Conservation (phyloP, 23 tunicate species). For the Aplidium turbinatum region DNA sequence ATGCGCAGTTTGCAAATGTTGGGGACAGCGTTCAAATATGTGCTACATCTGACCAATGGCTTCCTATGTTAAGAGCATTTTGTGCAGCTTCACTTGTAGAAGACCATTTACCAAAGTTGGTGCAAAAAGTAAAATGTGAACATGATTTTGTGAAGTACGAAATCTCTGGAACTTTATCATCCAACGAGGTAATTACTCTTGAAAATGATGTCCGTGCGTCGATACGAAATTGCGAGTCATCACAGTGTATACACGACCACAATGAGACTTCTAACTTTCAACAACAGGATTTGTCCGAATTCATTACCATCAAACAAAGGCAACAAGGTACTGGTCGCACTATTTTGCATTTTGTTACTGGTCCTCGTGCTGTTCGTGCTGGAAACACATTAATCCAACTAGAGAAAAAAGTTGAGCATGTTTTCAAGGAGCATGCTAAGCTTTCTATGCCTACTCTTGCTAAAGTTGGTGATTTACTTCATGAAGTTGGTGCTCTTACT, state of each 20-base stretch:
- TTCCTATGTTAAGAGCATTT: constrained; percentile 16
- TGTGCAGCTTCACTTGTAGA: neutral
- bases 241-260: neutral
- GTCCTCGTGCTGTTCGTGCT: constrained; percentile 7
- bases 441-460: neutral
- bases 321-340: constrained; percentile 16
- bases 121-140: constrained; percentile 23
- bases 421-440: neutral
- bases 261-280: neutral
- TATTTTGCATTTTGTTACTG: constrained; percentile 7
- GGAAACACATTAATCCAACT: neutral
- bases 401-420: neutral
- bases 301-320: neutral
- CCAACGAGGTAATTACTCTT: neutral
- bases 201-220: neutral
- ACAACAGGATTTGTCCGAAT: neutral
- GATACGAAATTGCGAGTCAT: neutral
- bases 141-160: constrained; percentile 4
- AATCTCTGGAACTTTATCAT: neutral
- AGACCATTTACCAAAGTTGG: neutral
- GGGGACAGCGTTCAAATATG: neutral
- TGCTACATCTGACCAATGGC: constrained; percentile 14
- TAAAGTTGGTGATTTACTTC: neutral
- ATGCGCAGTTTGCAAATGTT: neutral
- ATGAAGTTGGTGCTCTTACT: neutral